Percentiles rank a stretch among this genome's conserved stretches.
These are phyloP conservation scores for Corydoras maculifer DNA, from an alignment of 2,113 vertebrate species.

Conservation along the genomic window DNA sequence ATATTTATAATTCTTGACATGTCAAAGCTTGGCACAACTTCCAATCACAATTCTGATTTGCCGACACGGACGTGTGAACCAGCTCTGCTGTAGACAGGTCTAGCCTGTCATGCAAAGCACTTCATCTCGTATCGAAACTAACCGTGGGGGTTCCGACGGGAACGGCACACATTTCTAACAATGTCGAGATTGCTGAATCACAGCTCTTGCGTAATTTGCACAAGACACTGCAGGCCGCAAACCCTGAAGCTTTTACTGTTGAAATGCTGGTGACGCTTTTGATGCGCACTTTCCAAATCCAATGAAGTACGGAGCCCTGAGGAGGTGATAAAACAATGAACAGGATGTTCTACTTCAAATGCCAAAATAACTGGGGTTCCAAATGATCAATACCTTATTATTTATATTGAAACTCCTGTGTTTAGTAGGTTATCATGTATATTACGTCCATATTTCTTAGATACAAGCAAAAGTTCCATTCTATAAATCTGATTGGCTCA, in stretches of 20 bases:
- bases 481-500: too few species aligned
- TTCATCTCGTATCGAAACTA: slow-evolving; percentile 28
- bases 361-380: too few species aligned
- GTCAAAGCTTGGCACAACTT: not conserved
- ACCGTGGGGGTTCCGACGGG: slow-evolving; percentile 13
- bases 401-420: too few species aligned
- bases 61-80: not conserved
- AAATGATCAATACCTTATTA: too few species aligned
- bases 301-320: not conserved
- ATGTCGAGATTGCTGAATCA: slow-evolving; percentile 50
- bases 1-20: slow-evolving; percentile 5
- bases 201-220: slow-evolving; percentile 18
- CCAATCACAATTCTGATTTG: not conserved
- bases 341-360: too few species aligned
- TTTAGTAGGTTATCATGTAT: too few species aligned
- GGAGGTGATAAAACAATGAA: too few species aligned
- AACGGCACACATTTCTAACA: slow-evolving; percentile 43
- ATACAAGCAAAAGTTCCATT: too few species aligned
- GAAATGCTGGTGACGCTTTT: not conserved
- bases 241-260: not conserved
- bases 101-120: slow-evolving; percentile 40
- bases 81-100: slow-evolving; percentile 3
- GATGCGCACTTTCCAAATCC: not conserved
- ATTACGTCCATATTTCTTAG: too few species aligned
- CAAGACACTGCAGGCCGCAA: slow-evolving; percentile 18